A percentile compares a stretch with the other conserved stretches of the same genome.
Evolutionary conservation across 2,888 invertebrate genomes (phyloP).

Genomic region (Conchocele bisecta): DNA sequence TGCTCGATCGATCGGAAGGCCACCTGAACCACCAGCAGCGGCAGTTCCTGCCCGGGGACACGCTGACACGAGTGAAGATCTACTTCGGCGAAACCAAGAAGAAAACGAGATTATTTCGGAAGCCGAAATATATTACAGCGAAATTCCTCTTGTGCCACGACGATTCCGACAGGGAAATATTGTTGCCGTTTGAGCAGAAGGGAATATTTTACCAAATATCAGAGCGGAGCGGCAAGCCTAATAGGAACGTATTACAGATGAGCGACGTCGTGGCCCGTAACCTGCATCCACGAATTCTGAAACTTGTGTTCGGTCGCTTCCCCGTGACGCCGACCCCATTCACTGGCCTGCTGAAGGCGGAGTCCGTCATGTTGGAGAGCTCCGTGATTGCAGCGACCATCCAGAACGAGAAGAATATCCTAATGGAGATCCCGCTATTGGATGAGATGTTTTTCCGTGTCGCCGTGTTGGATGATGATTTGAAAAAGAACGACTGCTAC

Average conservation of each 20-base stretch:
- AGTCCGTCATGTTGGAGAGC: constrained; percentile 64
- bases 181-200: constrained; percentile 67
- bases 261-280: constrained; percentile 66
- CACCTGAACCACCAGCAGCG: constrained; percentile 57
- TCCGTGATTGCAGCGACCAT: constrained; percentile 74
- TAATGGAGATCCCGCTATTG: constrained; percentile 73
- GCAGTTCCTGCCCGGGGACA: constrained; percentile 68
- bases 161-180: constrained; percentile 67
- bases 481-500: constrained; percentile 61
- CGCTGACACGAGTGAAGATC: constrained; percentile 65
- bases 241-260: constrained; percentile 67
- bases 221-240: constrained; percentile 48
- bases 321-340: constrained; percentile 74
- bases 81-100: constrained; percentile 67
- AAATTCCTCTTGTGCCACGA: constrained; percentile 70
- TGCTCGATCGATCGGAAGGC: constrained; percentile 44
- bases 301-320: constrained; percentile 72
- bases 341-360: constrained; percentile 71
- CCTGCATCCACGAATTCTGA: constrained; percentile 68
- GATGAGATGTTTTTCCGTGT: constrained; percentile 66
- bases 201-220: constrained; percentile 72
- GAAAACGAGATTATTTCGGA: constrained; percentile 58
- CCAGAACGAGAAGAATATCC: constrained; percentile 68
- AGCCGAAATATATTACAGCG: constrained; percentile 63
- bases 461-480: constrained; percentile 57